Conservation (phyloP, 2,888 invertebrate genomes). For the Keiferia lycopersicella region DNA sequence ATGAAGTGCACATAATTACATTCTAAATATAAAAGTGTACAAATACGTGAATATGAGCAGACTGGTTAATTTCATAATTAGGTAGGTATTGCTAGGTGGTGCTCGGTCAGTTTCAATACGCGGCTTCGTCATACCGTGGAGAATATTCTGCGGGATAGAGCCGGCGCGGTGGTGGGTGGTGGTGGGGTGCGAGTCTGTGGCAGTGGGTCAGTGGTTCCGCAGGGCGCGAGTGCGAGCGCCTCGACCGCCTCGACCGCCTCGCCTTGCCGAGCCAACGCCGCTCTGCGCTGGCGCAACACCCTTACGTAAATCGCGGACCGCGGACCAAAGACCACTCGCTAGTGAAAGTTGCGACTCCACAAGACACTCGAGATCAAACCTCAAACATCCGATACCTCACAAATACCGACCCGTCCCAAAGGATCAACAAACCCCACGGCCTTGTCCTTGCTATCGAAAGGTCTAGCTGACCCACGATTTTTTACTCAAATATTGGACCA, state of each 20-base stretch:
- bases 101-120: constrained; percentile 32
- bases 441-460: constrained; percentile 21
- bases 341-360: constrained; percentile 68
- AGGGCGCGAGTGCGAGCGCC: constrained; percentile 64
- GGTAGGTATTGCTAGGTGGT: constrained; percentile 27
- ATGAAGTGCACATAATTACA: not conserved
- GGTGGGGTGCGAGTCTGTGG: constrained; percentile 47
- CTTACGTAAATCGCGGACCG: constrained; percentile 73
- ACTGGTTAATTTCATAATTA: constrained; percentile 33
- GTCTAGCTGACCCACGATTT: constrained; percentile 6
- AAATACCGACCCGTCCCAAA: constrained; percentile 17
- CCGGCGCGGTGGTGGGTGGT: constrained; percentile 48
- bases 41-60: constrained; percentile 13
- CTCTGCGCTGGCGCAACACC: constrained; percentile 71
- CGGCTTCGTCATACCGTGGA: constrained; percentile 50
- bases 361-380: constrained; percentile 50
- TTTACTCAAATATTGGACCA: constrained; percentile 8
- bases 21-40: constrained; percentile 22
- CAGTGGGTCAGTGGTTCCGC: constrained; percentile 78
- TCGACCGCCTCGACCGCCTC: constrained; percentile 31
- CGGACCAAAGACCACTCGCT: constrained; percentile 51
- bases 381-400: constrained; percentile 26
- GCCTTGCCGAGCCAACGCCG: constrained; percentile 8
- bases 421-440: constrained; percentile 18
- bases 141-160: constrained; percentile 47